Evolutionary conservation across 1,140 invertebrate species (phyloP).

Genomic region (Neodiprion lecontei): DNA sequence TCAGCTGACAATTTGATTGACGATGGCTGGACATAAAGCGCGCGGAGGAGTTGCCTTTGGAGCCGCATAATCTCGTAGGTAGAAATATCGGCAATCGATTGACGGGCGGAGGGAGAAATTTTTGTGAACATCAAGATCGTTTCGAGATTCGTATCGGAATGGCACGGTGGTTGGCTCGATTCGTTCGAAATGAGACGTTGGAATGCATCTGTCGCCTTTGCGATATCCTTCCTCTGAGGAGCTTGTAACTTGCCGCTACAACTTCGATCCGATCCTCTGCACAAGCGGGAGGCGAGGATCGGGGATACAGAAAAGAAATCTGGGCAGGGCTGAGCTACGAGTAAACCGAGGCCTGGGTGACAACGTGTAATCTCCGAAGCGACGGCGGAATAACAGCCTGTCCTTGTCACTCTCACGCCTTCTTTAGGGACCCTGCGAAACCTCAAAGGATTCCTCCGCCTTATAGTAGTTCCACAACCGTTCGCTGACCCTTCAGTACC

Average conservation of each 20-base stretch:
- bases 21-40: too few species aligned
- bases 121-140: too few species aligned
- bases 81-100: too few species aligned
- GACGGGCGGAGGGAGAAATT: too few species aligned
- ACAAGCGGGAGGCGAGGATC: neutral
- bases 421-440: neutral
- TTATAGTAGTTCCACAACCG: conserved; percentile 28
- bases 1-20: too few species aligned
- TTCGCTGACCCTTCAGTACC: conserved; percentile 27
- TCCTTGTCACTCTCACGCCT: conserved; percentile 25
- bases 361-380: conserved; percentile 56
- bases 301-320: neutral
- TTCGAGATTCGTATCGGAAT: too few species aligned
- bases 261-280: neutral
- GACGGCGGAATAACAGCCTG: conserved; percentile 51
- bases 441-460: conserved; percentile 9
- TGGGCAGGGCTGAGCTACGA: neutral
- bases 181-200: neutral
- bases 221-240: too few species aligned
- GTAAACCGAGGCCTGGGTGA: conserved; percentile 40
- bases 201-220: neutral
- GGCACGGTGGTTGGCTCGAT: too few species aligned
- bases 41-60: too few species aligned
- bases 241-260: neutral
- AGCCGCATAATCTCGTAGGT: too few species aligned